Base-by-base conservation (phyloP, 2,797 vertebrate species). In the Amazona ochrocephala region DNA sequence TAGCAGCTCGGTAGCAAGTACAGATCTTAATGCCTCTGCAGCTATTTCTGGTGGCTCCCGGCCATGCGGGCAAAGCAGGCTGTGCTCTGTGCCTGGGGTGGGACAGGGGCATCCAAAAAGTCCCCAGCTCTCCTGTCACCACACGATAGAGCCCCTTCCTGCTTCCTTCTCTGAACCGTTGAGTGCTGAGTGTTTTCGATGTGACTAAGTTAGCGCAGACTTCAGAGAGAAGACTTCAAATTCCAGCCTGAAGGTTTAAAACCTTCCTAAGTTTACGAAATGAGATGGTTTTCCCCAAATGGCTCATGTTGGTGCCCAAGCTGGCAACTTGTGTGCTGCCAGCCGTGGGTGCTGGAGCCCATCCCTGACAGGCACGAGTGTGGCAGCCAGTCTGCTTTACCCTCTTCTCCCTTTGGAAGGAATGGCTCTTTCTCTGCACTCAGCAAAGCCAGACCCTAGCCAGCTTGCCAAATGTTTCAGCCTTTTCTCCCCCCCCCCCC, bases 391-490 rank as follows among this genome's bases (percentile, higher is more conserved):
- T 73, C 68, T 62, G 79, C 80, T 77, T 50, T 50, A 56, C 70
- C 80, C 76, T 90, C 73, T 71, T 42, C 45, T 85, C 30, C 66
- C 41, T 81, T 60, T 9, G 9, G 26, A 50, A 53, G 24, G 54
- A 42, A 30, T 0, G 0, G 4, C 44, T 90, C 21, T 70, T 87
- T 85, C 76, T 88, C 76, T 1, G 0, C 76, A n/a, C 86, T 93
- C 84, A 93, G 95, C 89, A 89, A 85, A 92, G 78, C 84, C 84
- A 94, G 94, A 90, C 88, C 94, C 75, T 93, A 2, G 1, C 71
- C 67, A 84, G 92, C 71, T 84, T 94, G 92, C 92, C 92, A 94
- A 95, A 87, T 92, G 88, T 93, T 95, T 88, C 77, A 81, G 74
- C 39, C 3, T 73, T 34, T 17, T 48, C 26, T 14, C 17, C 10